Base-by-base conservation (phyloP, 2,113 vertebrate genomes). In the Monarcha castaneiventris region DNA sequence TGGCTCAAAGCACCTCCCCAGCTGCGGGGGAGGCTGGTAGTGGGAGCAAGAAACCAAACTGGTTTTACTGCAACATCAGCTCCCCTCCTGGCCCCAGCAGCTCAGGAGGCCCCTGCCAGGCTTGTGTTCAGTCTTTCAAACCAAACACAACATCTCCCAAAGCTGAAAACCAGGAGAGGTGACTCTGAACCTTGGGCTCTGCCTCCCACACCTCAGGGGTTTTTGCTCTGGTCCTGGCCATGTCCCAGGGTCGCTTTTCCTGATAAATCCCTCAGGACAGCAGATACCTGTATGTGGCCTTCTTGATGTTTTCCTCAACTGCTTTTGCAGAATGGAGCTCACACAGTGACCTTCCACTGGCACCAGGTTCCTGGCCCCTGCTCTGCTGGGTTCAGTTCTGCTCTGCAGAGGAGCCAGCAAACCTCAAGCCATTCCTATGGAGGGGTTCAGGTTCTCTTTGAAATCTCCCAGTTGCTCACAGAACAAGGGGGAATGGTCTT, bases 21-120 rank as follows among this genome's bases (percentile, higher is more conserved):
- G 83, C 44, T 72, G 18, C 32, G 54, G 1, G 1, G 30, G 25
- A 46, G 69, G 27, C 41, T 49, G 0, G 0, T 1, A 64, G 21
- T 19, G 13, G 64, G 17, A 91, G 23, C 55, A 55, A 86, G 64
- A 87, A 84, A 48, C 32, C 21, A 41, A 84, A 69, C 32, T 49
- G 51, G 22, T 66, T 87, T 73, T 58, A 48, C n/a, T 41, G n/a
- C 1, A 0, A 43, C 49, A 48, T 32, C 13, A 33, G 39, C 23
- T 56, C 27, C 55, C 7, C 15, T n/a, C 27, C 41, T 32, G 55
- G 55, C 23, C 32, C n/a, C 67, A 48, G 39, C 1, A 3, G 35
- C 64, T 79, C 49, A 72, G 67, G 39, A 30, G 43, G 54, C n/a
- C 32, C 26, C 48, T 79, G 62, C 30, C 35, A 37, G 27, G 30